Evolutionary conservation across 2,113 vertebrate genomes (phyloP), one percentile per base, ranked within the genome.

Genomic region (Agapornis roseicollis): DNA sequence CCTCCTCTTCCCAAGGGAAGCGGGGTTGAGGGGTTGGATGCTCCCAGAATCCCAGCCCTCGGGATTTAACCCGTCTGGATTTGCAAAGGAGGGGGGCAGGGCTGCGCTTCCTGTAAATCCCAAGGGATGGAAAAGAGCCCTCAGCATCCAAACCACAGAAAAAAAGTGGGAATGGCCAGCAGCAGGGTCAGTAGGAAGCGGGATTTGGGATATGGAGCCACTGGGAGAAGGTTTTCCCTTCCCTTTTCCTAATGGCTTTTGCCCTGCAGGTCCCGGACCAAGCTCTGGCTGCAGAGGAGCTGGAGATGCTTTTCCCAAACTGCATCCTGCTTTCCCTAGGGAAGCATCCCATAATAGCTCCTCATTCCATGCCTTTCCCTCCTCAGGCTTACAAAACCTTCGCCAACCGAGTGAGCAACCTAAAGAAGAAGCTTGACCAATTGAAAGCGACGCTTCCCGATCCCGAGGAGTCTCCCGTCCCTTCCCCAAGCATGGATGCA

Each of bases 351-450:
- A 0, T 4, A 19, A 24, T 42, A 44, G 33, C 10, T 3, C 3
- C 63, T 65, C 49, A 61, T 9, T 3, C 5, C 2, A 5, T 23
- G 9, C 87, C 55, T 31, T 76, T 93, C 13, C 35, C 76, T 44
- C 56, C 19, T 11, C 22, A 99, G 99, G 99, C 99, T 3, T 99
- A 99, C 37, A 99, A 99, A 95, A 99, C 99, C 1, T 99, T 99
- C 55, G 99, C 99, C 23, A 99, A 99, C 77, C 98, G 99, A 11
- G 99, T 99, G 82, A 98, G 98, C 94, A 99, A 99, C 71, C 98
- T 99, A 6, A 99, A 99, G 97, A 99, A 99, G 33, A 99, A 99
- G 74, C 96, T 99, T 69, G 99, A 99, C 93, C 98, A 99, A n/a
- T 95, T 99, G 61, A 99, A 99, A 90, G 97, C 99, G 0, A 99